Percentiles rank a stretch among this genome's conserved stretches.
Evolutionary conservation across 2,888 invertebrate species (phyloP).

Genomic region (Spodoptera picta): DNA sequence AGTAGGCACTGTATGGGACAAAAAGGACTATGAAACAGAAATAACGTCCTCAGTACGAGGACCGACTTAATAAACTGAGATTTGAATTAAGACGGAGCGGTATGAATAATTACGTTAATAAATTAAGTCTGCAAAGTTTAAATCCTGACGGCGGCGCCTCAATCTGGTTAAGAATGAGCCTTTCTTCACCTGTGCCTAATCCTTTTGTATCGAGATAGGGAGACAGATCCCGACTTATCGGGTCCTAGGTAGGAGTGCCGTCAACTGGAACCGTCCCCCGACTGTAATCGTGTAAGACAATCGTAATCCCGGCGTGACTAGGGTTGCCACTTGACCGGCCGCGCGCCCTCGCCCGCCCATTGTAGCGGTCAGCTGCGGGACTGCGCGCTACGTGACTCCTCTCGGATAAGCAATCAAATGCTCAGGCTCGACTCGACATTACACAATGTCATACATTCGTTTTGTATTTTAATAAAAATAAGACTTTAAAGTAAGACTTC

Average conservation of each 20-base stretch:
- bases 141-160: constrained; percentile 23
- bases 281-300: constrained; percentile 42
- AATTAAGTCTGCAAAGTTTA: constrained; percentile 44
- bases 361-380: neutral
- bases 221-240: constrained; percentile 4
- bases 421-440: neutral
- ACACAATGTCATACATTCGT: neutral
- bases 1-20: neutral
- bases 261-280: constrained; percentile 26
- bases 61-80: constrained; percentile 8
- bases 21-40: neutral
- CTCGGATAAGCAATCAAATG: neutral
- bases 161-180: constrained; percentile 21
- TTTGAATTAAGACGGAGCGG: constrained; percentile 14
- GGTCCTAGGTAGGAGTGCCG: constrained; percentile 22
- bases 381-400: neutral
- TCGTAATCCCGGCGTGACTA: constrained; percentile 27
- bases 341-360: neutral
- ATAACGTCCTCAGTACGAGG: neutral
- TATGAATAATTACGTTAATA: constrained; percentile 35
- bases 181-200: constrained; percentile 27
- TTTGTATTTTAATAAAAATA: no score
- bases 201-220: constrained; percentile 17
- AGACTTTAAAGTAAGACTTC: no score
- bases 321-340: constrained; percentile 24